Evolutionary conservation across 2,113 vertebrate species (phyloP).

Genomic region (cat (Felis catus)): DNA sequence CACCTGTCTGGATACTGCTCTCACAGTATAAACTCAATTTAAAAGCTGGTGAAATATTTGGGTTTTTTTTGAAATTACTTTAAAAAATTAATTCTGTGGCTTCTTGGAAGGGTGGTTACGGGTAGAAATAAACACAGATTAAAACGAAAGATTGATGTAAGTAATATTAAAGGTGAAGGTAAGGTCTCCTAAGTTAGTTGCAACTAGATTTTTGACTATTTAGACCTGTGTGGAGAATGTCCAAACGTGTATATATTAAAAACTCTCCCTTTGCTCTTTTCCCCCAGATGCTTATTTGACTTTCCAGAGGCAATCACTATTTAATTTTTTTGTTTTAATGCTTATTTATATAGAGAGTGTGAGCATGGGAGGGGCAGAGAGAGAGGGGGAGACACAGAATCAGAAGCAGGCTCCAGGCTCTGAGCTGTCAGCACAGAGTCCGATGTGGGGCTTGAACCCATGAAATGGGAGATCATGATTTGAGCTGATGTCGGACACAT

Average conservation of each 20-base stretch:
- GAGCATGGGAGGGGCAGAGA: too few species aligned
- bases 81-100: constrained; percentile 82
- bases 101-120: constrained; percentile 82
- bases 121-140: constrained; percentile 77
- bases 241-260: neutral
- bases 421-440: too few species aligned
- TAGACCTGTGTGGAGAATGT: constrained; percentile 61
- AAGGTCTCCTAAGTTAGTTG: constrained; percentile 74
- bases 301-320: neutral
- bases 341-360: too few species aligned
- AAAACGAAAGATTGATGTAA: constrained; percentile 81
- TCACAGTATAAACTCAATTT: constrained; percentile 66
- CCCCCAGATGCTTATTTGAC: neutral
- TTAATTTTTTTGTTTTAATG: neutral
- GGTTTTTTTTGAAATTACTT: constrained; percentile 81
- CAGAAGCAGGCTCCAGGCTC: too few species aligned
- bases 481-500: too few species aligned
- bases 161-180: constrained; percentile 82
- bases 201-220: constrained; percentile 22
- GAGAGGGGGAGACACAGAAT: too few species aligned
- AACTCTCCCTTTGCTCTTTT: neutral
- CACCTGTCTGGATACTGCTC: constrained; percentile 69
- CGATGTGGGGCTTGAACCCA: too few species aligned
- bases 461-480: too few species aligned
- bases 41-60: constrained; percentile 80